Evolutionary conservation across 2,888 invertebrate species (phyloP).

Genomic region (Apotomis turbidana): DNA sequence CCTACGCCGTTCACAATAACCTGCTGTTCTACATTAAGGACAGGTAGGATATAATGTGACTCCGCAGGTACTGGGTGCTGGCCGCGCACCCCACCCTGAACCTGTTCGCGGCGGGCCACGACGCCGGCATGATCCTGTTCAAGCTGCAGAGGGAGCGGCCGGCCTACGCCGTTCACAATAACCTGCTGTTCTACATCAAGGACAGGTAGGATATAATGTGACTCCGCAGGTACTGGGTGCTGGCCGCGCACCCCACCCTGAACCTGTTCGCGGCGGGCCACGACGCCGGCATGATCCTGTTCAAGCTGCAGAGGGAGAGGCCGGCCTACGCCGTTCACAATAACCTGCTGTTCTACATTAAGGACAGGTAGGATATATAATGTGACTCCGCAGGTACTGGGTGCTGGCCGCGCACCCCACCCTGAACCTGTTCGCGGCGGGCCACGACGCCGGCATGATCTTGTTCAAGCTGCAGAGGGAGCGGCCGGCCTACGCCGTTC

Average conservation of each 20-base stretch:
- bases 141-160: constrained; percentile 97
- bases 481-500: too few relatives aligned
- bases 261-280: constrained; percentile 99
- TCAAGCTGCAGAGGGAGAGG: constrained; percentile 96
- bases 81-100: constrained; percentile 97
- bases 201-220: constrained; percentile 86
- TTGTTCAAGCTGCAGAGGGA: too few relatives aligned
- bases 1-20: too few relatives aligned
- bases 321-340: constrained; percentile 98
- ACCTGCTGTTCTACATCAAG: constrained; percentile 97
- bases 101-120: constrained; percentile 99
- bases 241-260: constrained; percentile 96
- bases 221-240: constrained; percentile 96
- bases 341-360: constrained; percentile 97
- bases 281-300: constrained; percentile 98
- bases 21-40: too few relatives aligned
- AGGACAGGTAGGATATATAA: constrained; percentile 89
- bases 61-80: constrained; percentile 89
- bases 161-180: constrained; percentile 96
- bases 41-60: too few relatives aligned
- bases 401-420: too few relatives aligned
- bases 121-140: constrained; percentile 97
- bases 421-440: too few relatives aligned
- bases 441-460: too few relatives aligned
- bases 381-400: too few relatives aligned